These are phyloP conservation scores for Equus przewalskii DNA, from an alignment of 2,113 vertebrate species.

Conservation along the genomic window DNA sequence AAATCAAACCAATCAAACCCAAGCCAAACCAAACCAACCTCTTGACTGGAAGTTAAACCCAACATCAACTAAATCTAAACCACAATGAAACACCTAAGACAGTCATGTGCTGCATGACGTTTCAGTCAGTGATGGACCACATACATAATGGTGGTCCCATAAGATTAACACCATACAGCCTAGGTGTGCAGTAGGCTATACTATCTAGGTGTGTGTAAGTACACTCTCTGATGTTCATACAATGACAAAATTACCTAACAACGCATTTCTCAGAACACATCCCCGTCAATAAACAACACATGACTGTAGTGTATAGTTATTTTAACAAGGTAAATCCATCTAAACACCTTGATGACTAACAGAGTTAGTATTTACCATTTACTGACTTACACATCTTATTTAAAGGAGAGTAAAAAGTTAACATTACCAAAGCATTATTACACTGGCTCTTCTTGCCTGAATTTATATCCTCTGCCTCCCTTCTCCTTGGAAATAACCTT, in stretches of 20 bases:
- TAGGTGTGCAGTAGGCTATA: no score
- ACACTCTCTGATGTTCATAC: no score
- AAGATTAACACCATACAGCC: no score
- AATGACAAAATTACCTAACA: no score
- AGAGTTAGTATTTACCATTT: conserved; percentile 27
- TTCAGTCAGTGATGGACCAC: no score
- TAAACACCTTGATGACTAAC: neutral
- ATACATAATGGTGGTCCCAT: no score
- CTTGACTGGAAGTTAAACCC: neutral
- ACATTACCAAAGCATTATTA: neutral
- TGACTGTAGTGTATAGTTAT: neutral
- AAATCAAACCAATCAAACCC: conserved; percentile 20
- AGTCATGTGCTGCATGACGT: no score
- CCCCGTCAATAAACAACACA: no score
- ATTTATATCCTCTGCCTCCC: neutral
- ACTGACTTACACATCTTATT: neutral
- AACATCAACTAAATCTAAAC: conserved; percentile 39
- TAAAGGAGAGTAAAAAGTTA: conserved; percentile 32
- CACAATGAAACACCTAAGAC: neutral
- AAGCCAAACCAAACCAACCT: neutral
- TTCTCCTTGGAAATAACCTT: neutral
- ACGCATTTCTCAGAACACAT: no score
- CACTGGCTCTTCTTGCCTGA: neutral
- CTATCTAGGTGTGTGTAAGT: no score
- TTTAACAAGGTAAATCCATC: conserved; percentile 21